These are phyloP conservation scores for Ophion ellenae DNA, from an alignment of 2,888 invertebrate species.

Conservation along the genomic window DNA sequence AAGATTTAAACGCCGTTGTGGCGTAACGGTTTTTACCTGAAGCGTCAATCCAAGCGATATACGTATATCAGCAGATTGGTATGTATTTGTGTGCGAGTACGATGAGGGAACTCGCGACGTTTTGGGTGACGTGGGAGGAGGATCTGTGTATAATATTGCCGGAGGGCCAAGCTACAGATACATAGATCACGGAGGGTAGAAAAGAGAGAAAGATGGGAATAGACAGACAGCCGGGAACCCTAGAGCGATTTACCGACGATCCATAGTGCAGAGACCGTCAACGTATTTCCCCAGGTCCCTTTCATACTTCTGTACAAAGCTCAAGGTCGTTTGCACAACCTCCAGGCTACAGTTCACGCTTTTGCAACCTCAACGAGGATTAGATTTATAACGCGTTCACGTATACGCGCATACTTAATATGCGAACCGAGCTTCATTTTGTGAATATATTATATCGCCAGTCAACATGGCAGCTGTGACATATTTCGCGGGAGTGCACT, in stretches of 20 bases:
- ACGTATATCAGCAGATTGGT: too few species aligned
- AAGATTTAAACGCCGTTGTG: neutral
- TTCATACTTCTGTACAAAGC: slow-evolving; percentile 54
- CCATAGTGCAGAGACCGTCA: slow-evolving; percentile 53
- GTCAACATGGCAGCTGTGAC: neutral
- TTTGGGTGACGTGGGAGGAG: slow-evolving; percentile 17
- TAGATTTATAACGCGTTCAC: slow-evolving; percentile 55
- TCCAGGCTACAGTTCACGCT: slow-evolving; percentile 60
- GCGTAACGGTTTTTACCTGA: slow-evolving; percentile 13
- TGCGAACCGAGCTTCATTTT: slow-evolving; percentile 39
- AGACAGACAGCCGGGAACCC: slow-evolving; percentile 48
- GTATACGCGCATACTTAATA: slow-evolving; percentile 38
- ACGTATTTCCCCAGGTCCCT: slow-evolving; percentile 44
- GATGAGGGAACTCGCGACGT: slow-evolving; percentile 7
- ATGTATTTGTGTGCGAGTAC: neutral
- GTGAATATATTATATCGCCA: slow-evolving; percentile 27
- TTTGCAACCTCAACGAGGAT: slow-evolving; percentile 49
- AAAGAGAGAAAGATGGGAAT: slow-evolving; percentile 34
- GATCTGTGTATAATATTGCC: slow-evolving; percentile 22
- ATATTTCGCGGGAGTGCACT: neutral
- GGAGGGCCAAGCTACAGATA: neutral
- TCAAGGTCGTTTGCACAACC: slow-evolving; percentile 63
- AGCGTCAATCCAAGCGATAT: slow-evolving; percentile 25
- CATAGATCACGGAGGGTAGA: neutral
- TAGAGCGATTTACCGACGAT: slow-evolving; percentile 65